Percentiles rank a stretch among this genome's conserved stretches.
Conservation (phyloP, 2,888 invertebrate species). For the Brenthis daphne region DNA sequence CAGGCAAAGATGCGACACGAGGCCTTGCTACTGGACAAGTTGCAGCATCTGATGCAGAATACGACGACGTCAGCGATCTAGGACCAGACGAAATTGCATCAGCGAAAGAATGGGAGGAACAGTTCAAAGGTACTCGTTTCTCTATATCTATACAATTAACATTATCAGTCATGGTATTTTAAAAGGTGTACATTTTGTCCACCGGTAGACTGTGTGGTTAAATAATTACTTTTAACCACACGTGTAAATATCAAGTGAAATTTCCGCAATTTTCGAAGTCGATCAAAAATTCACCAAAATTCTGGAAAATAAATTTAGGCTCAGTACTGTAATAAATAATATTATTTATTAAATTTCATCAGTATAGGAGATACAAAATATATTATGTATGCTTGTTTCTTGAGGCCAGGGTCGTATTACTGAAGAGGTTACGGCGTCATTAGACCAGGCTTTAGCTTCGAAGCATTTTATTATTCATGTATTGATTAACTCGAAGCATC, state of each 20-base stretch:
- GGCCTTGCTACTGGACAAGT: conserved; percentile 73
- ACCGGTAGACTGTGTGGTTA: too few species aligned
- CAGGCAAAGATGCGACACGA: conserved; percentile 71
- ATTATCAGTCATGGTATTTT: neutral
- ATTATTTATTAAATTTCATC: conserved; percentile 3
- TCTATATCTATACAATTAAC: neutral
- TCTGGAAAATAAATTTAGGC: too few species aligned
- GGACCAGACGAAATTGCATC: conserved; percentile 66
- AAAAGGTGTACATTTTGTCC: too few species aligned
- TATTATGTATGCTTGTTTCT: conserved; percentile 8
- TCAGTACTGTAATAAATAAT: too few species aligned
- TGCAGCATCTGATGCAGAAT: conserved; percentile 66
- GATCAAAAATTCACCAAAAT: too few species aligned
- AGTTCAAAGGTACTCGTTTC: conserved; percentile 64
- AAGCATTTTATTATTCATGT: conserved; percentile 17
- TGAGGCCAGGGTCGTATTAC: conserved; percentile 15
- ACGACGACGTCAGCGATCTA: conserved; percentile 72
- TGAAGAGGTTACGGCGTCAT: conserved; percentile 14
- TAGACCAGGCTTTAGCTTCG: conserved; percentile 3
- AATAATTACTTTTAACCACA: too few species aligned
- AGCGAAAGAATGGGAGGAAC: conserved; percentile 77
- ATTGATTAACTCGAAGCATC: conserved; percentile 18
- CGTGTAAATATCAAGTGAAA: too few species aligned
- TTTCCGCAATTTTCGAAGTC: too few species aligned
- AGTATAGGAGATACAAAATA: neutral